These are phyloP conservation scores for Bursaphelenchus okinawaensis DNA, from an alignment of 2,888 invertebrate genomes.

Conservation along the genomic window DNA sequence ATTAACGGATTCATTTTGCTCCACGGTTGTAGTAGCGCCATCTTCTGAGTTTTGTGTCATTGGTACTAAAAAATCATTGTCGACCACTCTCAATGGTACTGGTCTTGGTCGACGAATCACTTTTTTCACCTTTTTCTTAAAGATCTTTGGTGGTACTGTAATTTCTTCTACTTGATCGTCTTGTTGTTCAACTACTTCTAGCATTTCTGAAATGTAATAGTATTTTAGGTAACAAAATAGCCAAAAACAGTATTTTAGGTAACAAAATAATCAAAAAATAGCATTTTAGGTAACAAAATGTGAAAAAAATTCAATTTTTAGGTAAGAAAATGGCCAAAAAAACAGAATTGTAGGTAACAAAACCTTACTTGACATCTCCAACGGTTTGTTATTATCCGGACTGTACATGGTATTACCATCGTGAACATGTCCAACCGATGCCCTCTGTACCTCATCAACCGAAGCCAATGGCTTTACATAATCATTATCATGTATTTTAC, in stretches of 20 bases:
- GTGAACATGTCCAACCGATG: background rate
- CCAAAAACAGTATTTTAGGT: background rate
- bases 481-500: background rate
- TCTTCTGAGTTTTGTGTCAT: constrained; percentile 11
- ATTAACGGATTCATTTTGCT: background rate
- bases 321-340: background rate
- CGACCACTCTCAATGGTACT: background rate
- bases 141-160: constrained; percentile 1
- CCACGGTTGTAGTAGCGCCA: no score
- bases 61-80: constrained; percentile 13
- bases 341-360: background rate
- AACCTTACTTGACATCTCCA: background rate
- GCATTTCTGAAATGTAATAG: background rate
- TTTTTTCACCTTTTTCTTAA: constrained; percentile 13
- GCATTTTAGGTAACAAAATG: no score
- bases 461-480: background rate
- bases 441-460: background rate
- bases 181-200: constrained; percentile 1
- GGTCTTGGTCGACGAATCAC: background rate
- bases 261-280: background rate
- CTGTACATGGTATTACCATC: background rate
- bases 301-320: background rate
- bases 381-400: background rate
- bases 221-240: background rate
- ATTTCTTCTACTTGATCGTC: background rate